These are phyloP conservation scores for Pipra filicauda DNA, from an alignment of 2,113 vertebrate genomes.

Conservation along the genomic window DNA sequence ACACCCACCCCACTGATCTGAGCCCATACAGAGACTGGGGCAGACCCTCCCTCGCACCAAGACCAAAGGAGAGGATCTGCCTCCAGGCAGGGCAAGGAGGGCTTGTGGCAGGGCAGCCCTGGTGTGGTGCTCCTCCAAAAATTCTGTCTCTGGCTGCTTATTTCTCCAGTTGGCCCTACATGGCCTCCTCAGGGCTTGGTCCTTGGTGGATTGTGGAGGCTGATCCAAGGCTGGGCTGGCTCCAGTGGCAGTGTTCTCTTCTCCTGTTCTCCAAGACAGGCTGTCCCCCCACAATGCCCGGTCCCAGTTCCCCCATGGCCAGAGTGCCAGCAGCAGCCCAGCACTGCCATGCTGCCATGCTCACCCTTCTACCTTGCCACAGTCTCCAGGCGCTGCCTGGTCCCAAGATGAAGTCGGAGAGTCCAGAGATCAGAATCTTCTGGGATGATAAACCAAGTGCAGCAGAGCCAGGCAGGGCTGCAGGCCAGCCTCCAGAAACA, in stretches of 20 bases:
- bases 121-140: neutral
- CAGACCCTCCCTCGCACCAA: fast-evolving
- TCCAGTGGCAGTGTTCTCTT: neutral
- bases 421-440: neutral
- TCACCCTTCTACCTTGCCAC: neutral
- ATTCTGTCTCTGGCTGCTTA: neutral
- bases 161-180: neutral
- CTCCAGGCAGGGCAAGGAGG: neutral
- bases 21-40: neutral
- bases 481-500: neutral
- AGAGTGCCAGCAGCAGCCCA: neutral
- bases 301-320: neutral
- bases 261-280: neutral
- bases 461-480: neutral
- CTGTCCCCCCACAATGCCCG: neutral
- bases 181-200: neutral
- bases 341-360: neutral
- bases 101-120: neutral
- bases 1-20: fast-evolving
- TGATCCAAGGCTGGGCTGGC: neutral
- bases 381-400: neutral
- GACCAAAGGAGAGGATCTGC: neutral
- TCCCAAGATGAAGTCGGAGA: neutral
- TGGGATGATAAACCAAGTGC: neutral
- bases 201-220: neutral